Conservation (phyloP, 2,113 vertebrate genomes). For the Lipophrys pholis region DNA sequence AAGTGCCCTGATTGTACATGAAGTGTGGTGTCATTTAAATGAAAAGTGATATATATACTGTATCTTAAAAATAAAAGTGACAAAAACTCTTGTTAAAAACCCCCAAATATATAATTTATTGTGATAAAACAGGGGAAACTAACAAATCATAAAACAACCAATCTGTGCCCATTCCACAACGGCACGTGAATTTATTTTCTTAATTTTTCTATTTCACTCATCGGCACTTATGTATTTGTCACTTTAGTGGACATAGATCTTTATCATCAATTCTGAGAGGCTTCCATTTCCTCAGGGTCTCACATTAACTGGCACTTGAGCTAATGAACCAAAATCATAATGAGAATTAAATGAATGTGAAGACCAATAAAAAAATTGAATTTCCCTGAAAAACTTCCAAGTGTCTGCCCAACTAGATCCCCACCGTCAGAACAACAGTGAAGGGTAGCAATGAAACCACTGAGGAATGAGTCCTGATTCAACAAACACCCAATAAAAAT, state of each 20-base stretch:
- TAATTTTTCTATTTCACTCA: background rate
- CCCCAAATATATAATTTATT: too few species aligned
- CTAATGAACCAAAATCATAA: conserved; percentile 29
- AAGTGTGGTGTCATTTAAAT: too few species aligned
- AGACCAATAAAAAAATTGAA: conserved; percentile 2
- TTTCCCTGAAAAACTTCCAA: conserved; percentile 15
- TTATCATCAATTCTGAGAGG: conserved; percentile 11
- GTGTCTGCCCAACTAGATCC: conserved; percentile 8
- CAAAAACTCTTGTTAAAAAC: too few species aligned
- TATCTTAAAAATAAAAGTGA: too few species aligned
- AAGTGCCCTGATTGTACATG: background rate
- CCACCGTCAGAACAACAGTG: background rate
- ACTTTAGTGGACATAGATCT: conserved; percentile 56
- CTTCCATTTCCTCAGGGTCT: conserved; percentile 34
- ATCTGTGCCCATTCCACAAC: too few species aligned
- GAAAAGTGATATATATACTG: too few species aligned
- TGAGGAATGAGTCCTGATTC: background rate
- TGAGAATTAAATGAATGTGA: conserved; percentile 3
- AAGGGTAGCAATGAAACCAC: background rate
- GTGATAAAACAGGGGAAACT: too few species aligned
- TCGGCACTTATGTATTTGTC: conserved; percentile 12
- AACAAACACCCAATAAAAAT: background rate
- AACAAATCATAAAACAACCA: background rate
- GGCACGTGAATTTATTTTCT: too few species aligned
- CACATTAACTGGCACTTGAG: conserved; percentile 43